Evolutionary conservation across 2,113 vertebrate genomes (phyloP), one percentile per base, ranked within the genome.

Genomic region (Hemicordylus capensis): DNA sequence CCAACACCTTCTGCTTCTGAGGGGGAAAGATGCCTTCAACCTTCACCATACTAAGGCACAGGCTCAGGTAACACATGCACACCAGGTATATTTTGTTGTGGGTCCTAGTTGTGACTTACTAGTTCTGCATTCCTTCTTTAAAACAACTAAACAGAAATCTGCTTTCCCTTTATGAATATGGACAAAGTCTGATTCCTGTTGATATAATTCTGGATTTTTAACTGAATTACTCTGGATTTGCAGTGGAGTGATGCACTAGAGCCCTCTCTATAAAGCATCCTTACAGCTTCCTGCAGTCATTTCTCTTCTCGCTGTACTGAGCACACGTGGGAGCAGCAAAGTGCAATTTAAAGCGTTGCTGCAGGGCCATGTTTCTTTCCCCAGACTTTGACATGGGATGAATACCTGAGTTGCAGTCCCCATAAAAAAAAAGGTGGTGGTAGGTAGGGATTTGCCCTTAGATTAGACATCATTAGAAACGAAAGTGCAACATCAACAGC

Each of bases 401-500:
- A 56, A 72, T 34, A 46, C 14, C 79, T 3, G 0, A 26, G 42
- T 83, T 83, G 24, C 63, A 84, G 79, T 42, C 67, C 48, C 83
- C 69, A 63, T 61, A 61, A 61, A 83, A 89, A 76, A 72, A 80
- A 58, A 8, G 34, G 61, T 56, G 42, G 63, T 46, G 66, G 81
- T 78, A 85, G 85, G 75, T 72, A 85, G 83, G 81, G 59, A 84
- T 58, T 89, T 90, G 90, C 81, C 89, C 88, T 93, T 89, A 85
- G 87, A 87, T 75, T 39, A 89, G 90, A 88, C 9, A 2, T 44
- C 1, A 2, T 51, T 84, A 73, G 86, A 69, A 31, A 59, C 15
- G 24, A 84, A 93, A 94, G 91, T 79, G 88, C 73, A 89, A 76
- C 90, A 85, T 85, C 89, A 89, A 86, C 72, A 87, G 81, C 88